These are phyloP conservation scores for Mesochorus sp. DNA, from an alignment of 2,888 invertebrate genomes.

Conservation along the genomic window DNA sequence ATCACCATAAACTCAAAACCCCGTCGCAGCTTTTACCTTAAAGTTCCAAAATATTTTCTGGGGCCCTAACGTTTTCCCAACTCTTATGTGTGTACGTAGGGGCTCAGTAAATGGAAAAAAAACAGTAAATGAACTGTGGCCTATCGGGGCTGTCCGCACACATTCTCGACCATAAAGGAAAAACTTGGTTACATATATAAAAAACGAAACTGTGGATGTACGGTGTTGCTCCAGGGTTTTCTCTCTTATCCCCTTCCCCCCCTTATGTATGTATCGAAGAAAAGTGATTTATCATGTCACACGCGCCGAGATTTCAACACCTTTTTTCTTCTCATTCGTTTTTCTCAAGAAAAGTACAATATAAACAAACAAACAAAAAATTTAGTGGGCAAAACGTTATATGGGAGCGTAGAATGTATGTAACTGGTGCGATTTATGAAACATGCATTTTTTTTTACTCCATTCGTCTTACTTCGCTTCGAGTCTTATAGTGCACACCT, in stretches of 20 bases:
- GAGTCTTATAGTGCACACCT: neutral
- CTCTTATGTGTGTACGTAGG: neutral
- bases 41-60: neutral
- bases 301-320: neutral
- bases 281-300: slow-evolving; percentile 23
- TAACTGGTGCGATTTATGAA: neutral
- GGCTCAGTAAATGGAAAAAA: neutral
- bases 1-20: neutral
- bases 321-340: slow-evolving; percentile 7
- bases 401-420: neutral
- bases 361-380: neutral
- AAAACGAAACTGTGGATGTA: neutral
- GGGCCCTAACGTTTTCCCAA: neutral
- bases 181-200: slow-evolving; percentile 12
- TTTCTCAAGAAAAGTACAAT: neutral
- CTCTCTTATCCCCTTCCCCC: neutral
- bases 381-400: neutral
- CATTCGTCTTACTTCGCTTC: neutral
- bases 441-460: neutral
- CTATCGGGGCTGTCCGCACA: neutral
- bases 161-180: neutral
- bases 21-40: neutral
- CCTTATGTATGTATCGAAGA: neutral
- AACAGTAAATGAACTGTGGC: neutral
- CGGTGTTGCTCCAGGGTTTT: neutral